Percentiles rank a stretch among this genome's conserved stretches.
Evolutionary conservation across 2,888 invertebrate genomes (phyloP).

Genomic region (Andrena flavipes): DNA sequence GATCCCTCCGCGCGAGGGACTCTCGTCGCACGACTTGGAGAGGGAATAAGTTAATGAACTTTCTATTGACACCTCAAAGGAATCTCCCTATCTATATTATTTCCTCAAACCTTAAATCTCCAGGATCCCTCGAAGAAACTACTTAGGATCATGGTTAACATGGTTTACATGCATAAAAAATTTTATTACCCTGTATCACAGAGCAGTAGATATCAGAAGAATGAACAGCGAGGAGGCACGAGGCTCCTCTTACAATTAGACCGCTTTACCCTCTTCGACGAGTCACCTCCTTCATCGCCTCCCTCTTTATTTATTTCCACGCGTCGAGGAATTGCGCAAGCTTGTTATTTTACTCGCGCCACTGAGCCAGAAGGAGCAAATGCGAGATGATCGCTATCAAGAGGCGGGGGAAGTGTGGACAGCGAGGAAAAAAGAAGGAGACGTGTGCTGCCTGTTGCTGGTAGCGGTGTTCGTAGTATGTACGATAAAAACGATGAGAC

Average conservation of each 20-base stretch:
- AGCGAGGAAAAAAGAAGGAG: slow-evolving; percentile 43
- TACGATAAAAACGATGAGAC: slow-evolving; percentile 68
- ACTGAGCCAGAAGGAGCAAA: slow-evolving; percentile 47
- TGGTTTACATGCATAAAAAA: no score
- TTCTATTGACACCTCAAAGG: not conserved
- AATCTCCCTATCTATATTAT: no score
- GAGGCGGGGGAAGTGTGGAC: slow-evolving; percentile 43
- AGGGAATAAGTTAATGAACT: slow-evolving; percentile 28
- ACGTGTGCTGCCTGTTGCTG: slow-evolving; percentile 77
- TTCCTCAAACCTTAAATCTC: no score
- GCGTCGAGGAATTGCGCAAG: slow-evolving; percentile 21
- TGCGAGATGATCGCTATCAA: slow-evolving; percentile 53
- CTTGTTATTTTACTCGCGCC: slow-evolving; percentile 20
- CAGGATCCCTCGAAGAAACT: no score
- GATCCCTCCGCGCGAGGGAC: not conserved
- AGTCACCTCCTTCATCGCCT: not conserved
- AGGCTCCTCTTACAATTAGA: not conserved
- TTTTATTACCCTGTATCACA: no score
- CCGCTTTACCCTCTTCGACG: not conserved
- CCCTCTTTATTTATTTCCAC: slow-evolving; percentile 6
- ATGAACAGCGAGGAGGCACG: no score
- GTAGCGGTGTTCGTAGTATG: slow-evolving; percentile 52
- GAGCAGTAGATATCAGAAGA: no score
- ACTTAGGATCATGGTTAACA: no score
- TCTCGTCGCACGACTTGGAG: not conserved